Base-by-base conservation (phyloP, 1,140 invertebrate genomes). In the Nixonia krombeini region DNA sequence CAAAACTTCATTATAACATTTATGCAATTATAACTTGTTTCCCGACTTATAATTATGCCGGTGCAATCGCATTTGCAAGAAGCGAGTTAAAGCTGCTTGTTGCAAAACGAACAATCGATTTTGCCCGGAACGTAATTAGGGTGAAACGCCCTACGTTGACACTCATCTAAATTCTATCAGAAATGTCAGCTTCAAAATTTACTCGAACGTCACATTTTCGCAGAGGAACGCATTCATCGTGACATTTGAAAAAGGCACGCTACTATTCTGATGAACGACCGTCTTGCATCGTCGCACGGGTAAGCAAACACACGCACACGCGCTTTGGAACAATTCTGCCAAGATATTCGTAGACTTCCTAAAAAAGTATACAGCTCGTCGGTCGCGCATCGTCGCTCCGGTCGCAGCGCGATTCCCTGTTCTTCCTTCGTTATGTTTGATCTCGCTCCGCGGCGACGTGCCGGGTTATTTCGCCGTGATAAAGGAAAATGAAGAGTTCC, bases 391-490 rank as follows among this genome's bases (percentile, higher is more conserved):
- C 52, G 42, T 66, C 55, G 38, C 21, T 21, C 21, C n/a, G n/a
- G 6, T 6, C 21, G 50, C 49, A 57, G 51, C 58, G 25, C 53
- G 53, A 3, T 16, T 65, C 52, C 29, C 37, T 41, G 70, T 75
- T 62, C 45, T 46, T 31, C 61, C 28, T 55, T 50, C 64, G 53
- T 68, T 66, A 58, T 72, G 69, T 75, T 74, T 76, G 74, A 78
- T 78, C 74, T 66, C 73, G 69, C 74, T 78, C 56, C 72, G 75
- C 63, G 69, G 76, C 57, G 52, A 51, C 59, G 65, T 47, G 52
- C 50, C 41, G 29, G 57, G 44, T 28, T 58, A 51, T 53, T 59
- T 53, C 51, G 42, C 73, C 69, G 70, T 76, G 70, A 76, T 78
- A 75, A 76, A 78, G 62, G 64, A 70, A 52, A 68, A 58, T 64